Evolutionary conservation across 1,140 invertebrate species (phyloP).

Genomic region (Aphaenogaster rudis): DNA sequence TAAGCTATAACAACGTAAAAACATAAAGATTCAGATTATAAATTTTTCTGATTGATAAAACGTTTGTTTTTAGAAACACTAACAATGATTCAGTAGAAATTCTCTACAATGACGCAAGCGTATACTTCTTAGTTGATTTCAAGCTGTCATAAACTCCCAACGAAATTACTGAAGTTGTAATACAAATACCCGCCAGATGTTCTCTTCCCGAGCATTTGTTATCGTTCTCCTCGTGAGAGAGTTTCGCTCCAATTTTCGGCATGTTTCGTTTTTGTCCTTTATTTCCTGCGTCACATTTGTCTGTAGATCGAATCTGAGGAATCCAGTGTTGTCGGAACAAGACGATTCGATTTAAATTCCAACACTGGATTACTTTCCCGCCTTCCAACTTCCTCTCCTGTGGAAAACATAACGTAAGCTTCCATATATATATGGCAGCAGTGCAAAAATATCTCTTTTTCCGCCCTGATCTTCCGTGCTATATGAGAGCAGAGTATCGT

Average conservation of each 20-base stretch:
- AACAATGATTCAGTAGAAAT: not conserved
- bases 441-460: slow-evolving; percentile 50
- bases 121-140: not conserved
- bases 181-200: not conserved
- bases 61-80: not conserved
- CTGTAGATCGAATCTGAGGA: slow-evolving; percentile 53
- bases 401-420: slow-evolving; percentile 53
- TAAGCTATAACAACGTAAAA: not conserved
- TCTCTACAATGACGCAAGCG: not conserved
- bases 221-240: slow-evolving; percentile 19
- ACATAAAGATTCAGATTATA: not conserved
- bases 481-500: slow-evolving; percentile 11
- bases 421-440: not conserved
- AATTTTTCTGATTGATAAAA: slow-evolving; percentile 2
- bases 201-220: slow-evolving; percentile 5
- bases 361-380: slow-evolving; percentile 44
- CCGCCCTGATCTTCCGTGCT: slow-evolving; percentile 19
- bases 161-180: slow-evolving; percentile 31
- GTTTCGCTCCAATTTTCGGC: slow-evolving; percentile 23
- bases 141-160: not conserved
- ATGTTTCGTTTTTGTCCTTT: slow-evolving; percentile 35
- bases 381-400: not conserved
- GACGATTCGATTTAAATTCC: slow-evolving; percentile 61
- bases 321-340: slow-evolving; percentile 52
- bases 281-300: slow-evolving; percentile 37